These are phyloP conservation scores for Sphaerophoria taeniata DNA, from an alignment of 2,888 invertebrate genomes.

Conservation along the genomic window DNA sequence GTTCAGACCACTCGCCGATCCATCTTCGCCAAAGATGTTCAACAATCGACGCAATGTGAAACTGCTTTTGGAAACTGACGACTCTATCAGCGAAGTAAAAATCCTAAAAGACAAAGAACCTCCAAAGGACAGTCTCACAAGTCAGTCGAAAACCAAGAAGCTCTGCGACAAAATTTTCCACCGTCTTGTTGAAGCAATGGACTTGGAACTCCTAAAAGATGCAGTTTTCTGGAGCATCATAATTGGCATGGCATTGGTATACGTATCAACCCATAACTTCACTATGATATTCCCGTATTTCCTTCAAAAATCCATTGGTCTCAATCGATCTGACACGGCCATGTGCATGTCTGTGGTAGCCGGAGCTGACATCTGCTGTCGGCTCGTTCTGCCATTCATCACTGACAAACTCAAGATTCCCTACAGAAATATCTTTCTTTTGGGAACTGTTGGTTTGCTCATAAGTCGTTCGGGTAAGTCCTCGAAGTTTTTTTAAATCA, in stretches of 20 bases:
- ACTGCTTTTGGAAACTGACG: slow-evolving; percentile 76
- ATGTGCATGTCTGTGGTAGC: slow-evolving; percentile 89
- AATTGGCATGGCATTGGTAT: slow-evolving; percentile 87
- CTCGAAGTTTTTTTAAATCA: not conserved
- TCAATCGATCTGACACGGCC: slow-evolving; percentile 85
- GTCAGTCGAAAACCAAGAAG: slow-evolving; percentile 59
- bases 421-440: slow-evolving; percentile 86
- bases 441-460: slow-evolving; percentile 86
- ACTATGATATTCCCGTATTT: slow-evolving; percentile 89
- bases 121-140: slow-evolving; percentile 8
- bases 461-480: slow-evolving; percentile 79
- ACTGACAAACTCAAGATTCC: slow-evolving; percentile 86
- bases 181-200: slow-evolving; percentile 84
- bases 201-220: slow-evolving; percentile 86
- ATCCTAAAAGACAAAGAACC: slow-evolving; percentile 53
- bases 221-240: slow-evolving; percentile 87
- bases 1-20: slow-evolving; percentile 84
- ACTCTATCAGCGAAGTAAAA: slow-evolving; percentile 69
- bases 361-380: slow-evolving; percentile 87
- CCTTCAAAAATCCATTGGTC: slow-evolving; percentile 82
- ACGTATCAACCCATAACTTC: slow-evolving; percentile 88
- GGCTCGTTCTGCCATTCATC: slow-evolving; percentile 86
- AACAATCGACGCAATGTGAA: slow-evolving; percentile 79
- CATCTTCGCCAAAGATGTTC: slow-evolving; percentile 81
- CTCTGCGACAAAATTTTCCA: slow-evolving; percentile 77